Conservation (phyloP, 1,140 invertebrate species). For the Papilio aristodemus region DNA sequence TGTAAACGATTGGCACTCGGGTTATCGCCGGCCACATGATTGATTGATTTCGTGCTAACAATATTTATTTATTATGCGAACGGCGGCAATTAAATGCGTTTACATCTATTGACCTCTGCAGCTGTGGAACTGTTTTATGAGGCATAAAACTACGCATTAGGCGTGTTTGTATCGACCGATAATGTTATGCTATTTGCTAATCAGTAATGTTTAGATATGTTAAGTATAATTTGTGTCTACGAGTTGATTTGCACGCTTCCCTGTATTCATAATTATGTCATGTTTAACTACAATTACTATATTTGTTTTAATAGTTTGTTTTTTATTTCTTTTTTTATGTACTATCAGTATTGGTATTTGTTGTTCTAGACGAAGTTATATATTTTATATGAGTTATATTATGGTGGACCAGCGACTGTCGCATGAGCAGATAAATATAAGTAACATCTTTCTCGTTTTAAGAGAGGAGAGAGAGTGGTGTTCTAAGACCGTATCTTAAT, state of each 20-base stretch:
- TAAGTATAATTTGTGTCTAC: neutral
- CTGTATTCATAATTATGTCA: neutral
- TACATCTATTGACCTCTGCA: constrained; percentile 34
- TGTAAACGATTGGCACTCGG: constrained; percentile 27
- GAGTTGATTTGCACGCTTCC: constrained; percentile 1
- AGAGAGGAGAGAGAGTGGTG: too few species aligned
- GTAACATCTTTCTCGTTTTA: too few species aligned
- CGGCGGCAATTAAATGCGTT: constrained; percentile 23
- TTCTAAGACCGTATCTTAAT: too few species aligned
- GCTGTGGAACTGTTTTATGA: constrained; percentile 31
- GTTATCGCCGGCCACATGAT: constrained; percentile 24
- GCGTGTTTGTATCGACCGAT: constrained; percentile 9
- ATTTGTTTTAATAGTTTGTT: neutral
- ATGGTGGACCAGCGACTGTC: too few species aligned
- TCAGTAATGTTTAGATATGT: constrained; percentile 10
- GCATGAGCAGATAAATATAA: too few species aligned
- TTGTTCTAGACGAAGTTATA: too few species aligned
- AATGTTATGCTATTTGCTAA: constrained; percentile 16
- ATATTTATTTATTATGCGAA: constrained; percentile 29
- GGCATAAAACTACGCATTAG: constrained; percentile 31
- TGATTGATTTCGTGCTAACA: constrained; percentile 27
- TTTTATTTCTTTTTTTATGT: neutral
- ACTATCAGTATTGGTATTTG: neutral
- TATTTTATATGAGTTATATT: too few species aligned
- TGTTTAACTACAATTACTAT: constrained; percentile 17